These are phyloP conservation scores for Notolabrus celidotus DNA, from an alignment of 2,797 vertebrate genomes.

Conservation along the genomic window DNA sequence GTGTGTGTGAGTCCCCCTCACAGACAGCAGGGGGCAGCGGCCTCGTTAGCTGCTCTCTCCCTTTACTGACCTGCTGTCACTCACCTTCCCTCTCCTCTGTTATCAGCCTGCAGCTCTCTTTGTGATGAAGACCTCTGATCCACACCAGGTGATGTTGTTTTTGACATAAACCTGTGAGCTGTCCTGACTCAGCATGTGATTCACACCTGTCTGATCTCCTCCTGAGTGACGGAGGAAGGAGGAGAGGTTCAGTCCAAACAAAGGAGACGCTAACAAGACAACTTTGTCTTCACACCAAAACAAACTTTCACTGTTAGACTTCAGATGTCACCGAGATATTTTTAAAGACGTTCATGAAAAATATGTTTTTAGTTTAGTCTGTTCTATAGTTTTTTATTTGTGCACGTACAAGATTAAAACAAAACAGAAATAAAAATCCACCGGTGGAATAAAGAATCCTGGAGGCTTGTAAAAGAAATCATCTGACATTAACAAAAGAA, in stretches of 20 bases:
- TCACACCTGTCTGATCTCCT: slow-evolving; percentile 32
- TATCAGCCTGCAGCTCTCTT: background rate
- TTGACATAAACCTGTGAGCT: slow-evolving; percentile 23
- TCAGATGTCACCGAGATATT: no score
- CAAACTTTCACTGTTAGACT: no score
- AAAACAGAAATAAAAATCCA: no score
- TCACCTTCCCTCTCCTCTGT: background rate
- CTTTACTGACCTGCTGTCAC: background rate
- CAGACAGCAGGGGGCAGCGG: slow-evolving; percentile 53
- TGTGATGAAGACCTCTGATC: slow-evolving; percentile 19
- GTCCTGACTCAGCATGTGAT: slow-evolving; percentile 13
- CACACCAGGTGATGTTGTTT: slow-evolving; percentile 8
- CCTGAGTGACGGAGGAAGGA: background rate
- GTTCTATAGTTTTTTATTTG: no score
- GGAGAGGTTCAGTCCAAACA: background rate
- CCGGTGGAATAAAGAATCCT: no score
- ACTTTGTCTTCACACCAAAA: background rate
- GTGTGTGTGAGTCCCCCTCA: slow-evolving; percentile 18
- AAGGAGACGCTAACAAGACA: background rate
- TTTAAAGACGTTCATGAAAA: no score
- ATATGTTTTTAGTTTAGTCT: no score
- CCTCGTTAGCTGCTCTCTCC: background rate
- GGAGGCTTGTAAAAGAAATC: no score
- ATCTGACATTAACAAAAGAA: no score
- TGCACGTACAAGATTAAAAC: no score